phyloP scores from a whole-genome alignment of 2,888 invertebrate genomes.

The Tinea trinotella region DNA sequence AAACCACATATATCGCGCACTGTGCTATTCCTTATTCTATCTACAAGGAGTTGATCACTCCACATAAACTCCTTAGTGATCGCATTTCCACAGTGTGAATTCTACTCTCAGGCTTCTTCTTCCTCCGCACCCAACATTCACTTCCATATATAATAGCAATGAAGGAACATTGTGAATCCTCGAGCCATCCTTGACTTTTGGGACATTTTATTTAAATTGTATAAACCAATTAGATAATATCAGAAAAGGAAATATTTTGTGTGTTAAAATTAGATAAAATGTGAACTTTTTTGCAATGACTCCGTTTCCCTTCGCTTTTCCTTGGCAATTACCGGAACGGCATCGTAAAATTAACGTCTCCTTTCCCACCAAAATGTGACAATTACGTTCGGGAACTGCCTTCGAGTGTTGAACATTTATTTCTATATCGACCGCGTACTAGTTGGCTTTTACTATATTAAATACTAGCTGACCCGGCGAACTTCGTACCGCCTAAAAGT shows the following conservation, averaged over 20 bases:
- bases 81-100: no score
- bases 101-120: no score
- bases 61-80: no score
- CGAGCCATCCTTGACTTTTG: no score
- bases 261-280: slow-evolving; percentile 2
- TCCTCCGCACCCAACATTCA: no score
- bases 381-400: slow-evolving; percentile 11
- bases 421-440: not conserved
- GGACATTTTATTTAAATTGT: not conserved
- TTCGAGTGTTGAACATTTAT: not conserved
- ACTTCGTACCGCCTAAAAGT: no score
- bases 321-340: slow-evolving; percentile 9
- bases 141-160: no score
- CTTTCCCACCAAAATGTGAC: slow-evolving; percentile 16
- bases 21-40: no score
- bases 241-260: not conserved
- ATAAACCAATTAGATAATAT: not conserved
- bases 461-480: no score
- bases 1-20: no score
- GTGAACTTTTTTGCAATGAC: not conserved
- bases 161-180: no score
- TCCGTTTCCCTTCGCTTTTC: not conserved
- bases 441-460: not conserved
- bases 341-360: slow-evolving; percentile 18
- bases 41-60: no score